Percentiles rank a stretch among this genome's conserved stretches.
Evolutionary conservation across 2,797 vertebrate genomes (phyloP).

Genomic region (Anomalospiza imberbis): DNA sequence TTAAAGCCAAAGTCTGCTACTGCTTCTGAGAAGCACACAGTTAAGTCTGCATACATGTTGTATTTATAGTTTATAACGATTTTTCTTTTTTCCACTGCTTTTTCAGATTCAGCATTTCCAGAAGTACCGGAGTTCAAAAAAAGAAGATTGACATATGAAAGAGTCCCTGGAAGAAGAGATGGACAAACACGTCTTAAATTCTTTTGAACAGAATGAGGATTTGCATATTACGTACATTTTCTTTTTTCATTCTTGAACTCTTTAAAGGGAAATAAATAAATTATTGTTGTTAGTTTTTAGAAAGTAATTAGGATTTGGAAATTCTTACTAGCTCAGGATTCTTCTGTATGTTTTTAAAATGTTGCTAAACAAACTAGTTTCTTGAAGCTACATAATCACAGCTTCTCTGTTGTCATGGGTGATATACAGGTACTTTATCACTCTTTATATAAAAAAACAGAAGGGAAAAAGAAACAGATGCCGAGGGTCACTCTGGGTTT

Average conservation of each 20-base stretch:
- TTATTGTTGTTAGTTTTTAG: neutral
- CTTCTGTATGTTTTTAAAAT: neutral
- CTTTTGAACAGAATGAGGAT: slow-evolving; percentile 68
- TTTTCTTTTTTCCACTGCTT: neutral
- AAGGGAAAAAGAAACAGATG: fast-evolving
- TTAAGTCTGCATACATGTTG: neutral
- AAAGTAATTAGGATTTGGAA: neutral
- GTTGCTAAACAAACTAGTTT: neutral
- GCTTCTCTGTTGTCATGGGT: neutral
- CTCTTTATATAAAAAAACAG: neutral
- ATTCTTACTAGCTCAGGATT: neutral
- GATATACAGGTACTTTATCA: neutral
- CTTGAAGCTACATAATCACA: neutral
- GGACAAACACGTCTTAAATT: slow-evolving; percentile 91
- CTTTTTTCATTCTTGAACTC: neutral
- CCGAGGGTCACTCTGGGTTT: neutral
- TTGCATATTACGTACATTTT: neutral
- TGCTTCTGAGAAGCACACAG: neutral
- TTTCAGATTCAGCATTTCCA: slow-evolving; percentile 54
- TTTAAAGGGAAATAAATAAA: neutral
- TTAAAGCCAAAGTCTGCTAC: neutral
- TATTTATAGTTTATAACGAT: neutral
- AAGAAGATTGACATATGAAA: slow-evolving; percentile 82
- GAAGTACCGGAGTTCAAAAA: slow-evolving; percentile 77
- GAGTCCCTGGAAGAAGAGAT: slow-evolving; percentile 85